Percentiles rank a stretch among this genome's conserved stretches.
These are phyloP conservation scores for Podocnemis expansa DNA, from an alignment of 2,113 vertebrate species.

Conservation along the genomic window DNA sequence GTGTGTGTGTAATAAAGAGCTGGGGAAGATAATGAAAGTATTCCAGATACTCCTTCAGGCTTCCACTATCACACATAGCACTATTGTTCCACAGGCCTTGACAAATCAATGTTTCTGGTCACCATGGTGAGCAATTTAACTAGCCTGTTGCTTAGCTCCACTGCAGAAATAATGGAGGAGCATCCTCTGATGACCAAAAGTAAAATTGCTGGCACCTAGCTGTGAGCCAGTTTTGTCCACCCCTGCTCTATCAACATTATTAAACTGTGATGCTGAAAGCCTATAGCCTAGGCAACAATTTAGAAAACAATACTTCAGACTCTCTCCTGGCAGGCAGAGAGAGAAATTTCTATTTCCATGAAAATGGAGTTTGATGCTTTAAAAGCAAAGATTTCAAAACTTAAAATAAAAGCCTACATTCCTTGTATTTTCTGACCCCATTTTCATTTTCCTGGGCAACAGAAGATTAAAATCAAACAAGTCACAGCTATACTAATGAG, in stretches of 20 bases:
- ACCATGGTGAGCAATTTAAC: too few relatives aligned
- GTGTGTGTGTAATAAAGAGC: too few relatives aligned
- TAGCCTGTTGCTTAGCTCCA: too few relatives aligned
- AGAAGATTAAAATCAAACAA: neutral
- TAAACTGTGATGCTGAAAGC: neutral
- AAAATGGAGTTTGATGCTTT: constrained; percentile 42
- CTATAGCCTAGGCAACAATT: neutral
- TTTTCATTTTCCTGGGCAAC: neutral
- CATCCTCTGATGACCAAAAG: too few relatives aligned
- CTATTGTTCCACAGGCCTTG: too few relatives aligned
- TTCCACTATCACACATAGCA: neutral
- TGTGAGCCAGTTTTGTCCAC: too few relatives aligned
- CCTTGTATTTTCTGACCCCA: neutral
- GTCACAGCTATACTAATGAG: neutral
- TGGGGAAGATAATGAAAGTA: neutral
- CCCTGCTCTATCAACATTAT: neutral
- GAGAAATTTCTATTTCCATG: constrained; percentile 41
- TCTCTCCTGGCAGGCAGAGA: constrained; percentile 12
- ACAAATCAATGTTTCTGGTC: too few relatives aligned
- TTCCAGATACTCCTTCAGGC: neutral
- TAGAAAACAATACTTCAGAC: neutral
- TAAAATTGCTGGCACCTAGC: too few relatives aligned
- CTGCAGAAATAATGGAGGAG: too few relatives aligned
- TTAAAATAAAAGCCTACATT: neutral
- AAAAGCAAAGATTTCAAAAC: neutral